Evolutionary conservation across 2,797 vertebrate genomes (phyloP), one percentile per base, ranked within the genome.

Genomic region (Hippopotamyrus pictus): DNA sequence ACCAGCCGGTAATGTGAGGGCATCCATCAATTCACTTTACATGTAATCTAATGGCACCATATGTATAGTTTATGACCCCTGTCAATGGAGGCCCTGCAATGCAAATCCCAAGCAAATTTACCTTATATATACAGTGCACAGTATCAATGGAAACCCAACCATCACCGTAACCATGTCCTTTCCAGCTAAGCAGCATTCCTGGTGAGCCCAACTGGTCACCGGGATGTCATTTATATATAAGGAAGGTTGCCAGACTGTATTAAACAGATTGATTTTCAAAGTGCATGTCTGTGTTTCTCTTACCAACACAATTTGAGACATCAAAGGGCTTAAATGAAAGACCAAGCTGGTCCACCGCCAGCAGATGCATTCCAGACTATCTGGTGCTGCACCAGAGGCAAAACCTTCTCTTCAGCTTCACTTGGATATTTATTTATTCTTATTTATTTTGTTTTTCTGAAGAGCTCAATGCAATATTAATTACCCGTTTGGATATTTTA

Each of bases 251-350:
- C 53, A 59, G 29, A 19, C 53, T 19, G 53, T 37, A 17, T 41
- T 41, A 59, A n/a, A 59, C 85, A 87, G 29, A 87, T 29, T 22
- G 50, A 86, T 57, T 37, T 57, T 25, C 51, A 33, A 37, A 59
- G 85, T 29, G 14, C 85, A 54, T 37, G n/a, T 12, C 88, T 25
- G 12, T 11, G 73, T 22, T 19, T 48, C 29, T 50, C 17, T 79
- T 44, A 76, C 37, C 19, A 29, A 0, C 53, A 57, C 33, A 37
- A 25, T 62, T 19, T 85, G 79, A 25, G 88, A 25, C 88, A 85
- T 83, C 53, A 53, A 83, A 88, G 76, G 19, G 33, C 25, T 44
- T 54, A 59, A 88, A 82, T 88, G 41, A 88, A 88, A 83, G 17
- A n/a, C 14, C 51, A 59, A 51, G 33, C 33, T 82, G 73, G 12